phyloP scores from a whole-genome alignment of 2,888 invertebrate genomes.

The Apocheima hispidaria region DNA sequence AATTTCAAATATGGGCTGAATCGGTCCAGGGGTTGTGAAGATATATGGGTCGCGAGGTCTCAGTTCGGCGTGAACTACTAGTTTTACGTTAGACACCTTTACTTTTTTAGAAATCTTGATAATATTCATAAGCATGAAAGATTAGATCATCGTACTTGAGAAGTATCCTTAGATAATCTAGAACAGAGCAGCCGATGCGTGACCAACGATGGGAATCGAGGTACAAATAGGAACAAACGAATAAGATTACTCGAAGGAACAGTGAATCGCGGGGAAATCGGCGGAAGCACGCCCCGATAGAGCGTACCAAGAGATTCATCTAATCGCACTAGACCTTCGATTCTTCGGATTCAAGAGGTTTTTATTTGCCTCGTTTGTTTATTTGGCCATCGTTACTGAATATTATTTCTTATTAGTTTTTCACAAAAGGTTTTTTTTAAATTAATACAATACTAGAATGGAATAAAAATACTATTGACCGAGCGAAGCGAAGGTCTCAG shows the following conservation, averaged over 20 bases:
- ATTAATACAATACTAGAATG: no score
- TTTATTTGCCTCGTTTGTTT: neutral
- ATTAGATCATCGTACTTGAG: constrained; percentile 28
- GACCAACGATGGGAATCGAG: constrained; percentile 44
- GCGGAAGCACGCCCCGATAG: constrained; percentile 56
- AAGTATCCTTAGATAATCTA: constrained; percentile 29
- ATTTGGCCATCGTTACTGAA: no score
- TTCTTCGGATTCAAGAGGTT: neutral
- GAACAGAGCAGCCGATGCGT: constrained; percentile 34
- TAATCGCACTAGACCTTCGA: neutral
- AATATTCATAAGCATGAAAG: constrained; percentile 7
- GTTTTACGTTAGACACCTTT: no score
- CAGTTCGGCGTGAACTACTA: no score
- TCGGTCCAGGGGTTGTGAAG: no score
- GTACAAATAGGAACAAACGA: constrained; percentile 50
- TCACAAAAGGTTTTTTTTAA: no score
- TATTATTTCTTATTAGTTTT: neutral
- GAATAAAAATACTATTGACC: no score
- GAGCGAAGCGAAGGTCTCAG: no score
- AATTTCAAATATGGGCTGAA: no score
- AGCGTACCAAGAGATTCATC: constrained; percentile 50
- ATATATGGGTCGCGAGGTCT: no score
- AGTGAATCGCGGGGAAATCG: constrained; percentile 55
- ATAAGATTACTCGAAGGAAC: constrained; percentile 45
- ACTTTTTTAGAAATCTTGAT: no score